Evolutionary conservation across 2,888 invertebrate genomes (phyloP).

Genomic region (Mellilla xanthometata): DNA sequence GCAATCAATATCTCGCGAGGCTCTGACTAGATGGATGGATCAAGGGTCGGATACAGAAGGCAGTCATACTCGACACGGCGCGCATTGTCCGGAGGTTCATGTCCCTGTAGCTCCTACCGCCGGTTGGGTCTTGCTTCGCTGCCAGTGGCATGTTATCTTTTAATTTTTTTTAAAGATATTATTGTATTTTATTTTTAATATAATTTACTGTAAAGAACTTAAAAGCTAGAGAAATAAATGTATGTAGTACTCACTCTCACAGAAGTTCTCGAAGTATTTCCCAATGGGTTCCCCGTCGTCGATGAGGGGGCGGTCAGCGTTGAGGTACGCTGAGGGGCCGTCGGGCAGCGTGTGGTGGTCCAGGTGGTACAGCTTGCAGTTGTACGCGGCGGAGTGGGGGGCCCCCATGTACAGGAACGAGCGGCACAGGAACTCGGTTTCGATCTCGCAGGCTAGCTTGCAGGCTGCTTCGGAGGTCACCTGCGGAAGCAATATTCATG

Average conservation of each 20-base stretch:
- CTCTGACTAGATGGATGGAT: too few relatives aligned
- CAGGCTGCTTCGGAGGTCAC: conserved; percentile 95
- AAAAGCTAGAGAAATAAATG: neutral
- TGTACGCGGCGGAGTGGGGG: conserved; percentile 91
- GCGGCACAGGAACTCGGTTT: conserved; percentile 95
- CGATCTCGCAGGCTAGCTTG: conserved; percentile 94
- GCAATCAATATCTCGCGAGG: too few relatives aligned
- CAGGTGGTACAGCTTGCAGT: conserved; percentile 95
- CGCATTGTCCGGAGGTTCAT: too few relatives aligned
- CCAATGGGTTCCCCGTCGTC: conserved; percentile 96
- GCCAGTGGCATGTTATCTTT: too few relatives aligned
- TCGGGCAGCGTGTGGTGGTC: conserved; percentile 96
- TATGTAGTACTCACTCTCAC: conserved; percentile 88
- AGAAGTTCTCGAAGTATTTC: conserved; percentile 94
- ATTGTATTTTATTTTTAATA: too few relatives aligned
- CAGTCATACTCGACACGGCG: too few relatives aligned
- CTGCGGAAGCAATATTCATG: conserved; percentile 45
- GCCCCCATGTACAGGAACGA: conserved; percentile 91
- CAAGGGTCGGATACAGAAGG: too few relatives aligned
- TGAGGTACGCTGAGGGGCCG: conserved; percentile 94
- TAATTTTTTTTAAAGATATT: too few relatives aligned
- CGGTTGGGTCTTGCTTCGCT: too few relatives aligned
- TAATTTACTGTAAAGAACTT: too few relatives aligned
- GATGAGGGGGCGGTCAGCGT: conserved; percentile 93
- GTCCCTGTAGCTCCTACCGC: too few relatives aligned